Base-by-base conservation (phyloP, 1,140 invertebrate genomes). In the Sinonovacula constricta region DNA sequence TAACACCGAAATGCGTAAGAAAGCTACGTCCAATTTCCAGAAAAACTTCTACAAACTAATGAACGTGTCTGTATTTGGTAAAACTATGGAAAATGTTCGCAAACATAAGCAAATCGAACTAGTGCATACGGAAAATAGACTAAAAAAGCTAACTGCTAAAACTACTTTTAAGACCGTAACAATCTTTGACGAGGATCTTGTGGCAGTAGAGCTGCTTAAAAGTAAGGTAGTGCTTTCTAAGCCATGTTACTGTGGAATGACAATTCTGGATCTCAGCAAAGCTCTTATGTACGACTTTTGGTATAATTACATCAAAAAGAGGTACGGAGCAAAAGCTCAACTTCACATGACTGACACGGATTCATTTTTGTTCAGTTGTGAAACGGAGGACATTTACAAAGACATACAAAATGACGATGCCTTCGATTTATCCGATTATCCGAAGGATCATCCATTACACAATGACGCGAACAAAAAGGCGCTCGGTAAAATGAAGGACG, bases 301-400 rank as follows among this genome's bases (percentile, higher is more conserved):
- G 14, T 53, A 36, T 39, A 83, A 84, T 57, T 18, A 66, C 24
- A 71, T 87, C 0, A 83, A 83, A 53, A n/a, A 31, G 24, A 68
- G 83, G 66, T 90, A 86, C 83, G 77, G 81, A 28, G 56, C 82
- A 0, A 84, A 83, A 24, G 65, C 83, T 7, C 69, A 57, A 30
- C 62, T 91, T 0, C 79, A 83, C 31, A 88, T 86, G 59, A 90
- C 85, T 26, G 91, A 92, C 80, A 92, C 91, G 4, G 91, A 92
- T 76, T 84, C 80, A 39, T 87, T 91, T 5, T 81, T 88, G 3
- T 51, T 26, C 15, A 33, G 22, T 15, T 15, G 15, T 12, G 3
- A 18, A 15, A 12, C 31, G 22, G 36, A 65, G 10, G 34, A 70
- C n/a, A 18, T 70, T 10, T 63, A 56, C 22, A 22, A 34, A 36